These are phyloP conservation scores for Tragelaphus scriptus DNA, from an alignment of 2,113 vertebrate genomes.

Conservation along the genomic window DNA sequence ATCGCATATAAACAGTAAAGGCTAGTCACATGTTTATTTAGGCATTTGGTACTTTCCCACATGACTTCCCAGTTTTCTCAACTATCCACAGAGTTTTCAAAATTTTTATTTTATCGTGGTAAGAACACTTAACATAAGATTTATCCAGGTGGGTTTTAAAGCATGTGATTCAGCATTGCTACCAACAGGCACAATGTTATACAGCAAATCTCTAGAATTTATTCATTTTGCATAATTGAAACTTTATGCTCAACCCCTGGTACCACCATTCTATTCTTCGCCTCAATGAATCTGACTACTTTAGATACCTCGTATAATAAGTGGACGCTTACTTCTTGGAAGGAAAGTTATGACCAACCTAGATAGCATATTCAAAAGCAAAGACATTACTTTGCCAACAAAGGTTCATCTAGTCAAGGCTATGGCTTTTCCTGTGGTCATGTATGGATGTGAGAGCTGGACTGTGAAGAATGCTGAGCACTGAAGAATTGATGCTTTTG, in stretches of 20 bases:
- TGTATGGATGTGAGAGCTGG: too few species aligned
- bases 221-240: background rate
- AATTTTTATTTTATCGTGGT: background rate
- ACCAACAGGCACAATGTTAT: background rate
- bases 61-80: background rate
- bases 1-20: background rate
- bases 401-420: too few species aligned
- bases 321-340: too few species aligned
- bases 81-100: background rate
- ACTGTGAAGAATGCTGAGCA: too few species aligned
- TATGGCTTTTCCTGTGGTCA: too few species aligned
- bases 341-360: too few species aligned
- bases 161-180: background rate
- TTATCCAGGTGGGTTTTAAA: background rate
- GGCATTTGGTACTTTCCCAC: background rate
- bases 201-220: background rate
- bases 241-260: background rate
- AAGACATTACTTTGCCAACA: too few species aligned
- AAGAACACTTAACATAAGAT: background rate
- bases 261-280: background rate
- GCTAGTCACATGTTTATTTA: background rate
- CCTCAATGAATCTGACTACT: background rate
- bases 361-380: too few species aligned
- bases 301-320: background rate
- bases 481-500: too few species aligned